Evolutionary conservation across 2,888 invertebrate genomes (phyloP), one percentile per base, ranked within the genome.

Genomic region (Ochropleura leucogaster): DNA sequence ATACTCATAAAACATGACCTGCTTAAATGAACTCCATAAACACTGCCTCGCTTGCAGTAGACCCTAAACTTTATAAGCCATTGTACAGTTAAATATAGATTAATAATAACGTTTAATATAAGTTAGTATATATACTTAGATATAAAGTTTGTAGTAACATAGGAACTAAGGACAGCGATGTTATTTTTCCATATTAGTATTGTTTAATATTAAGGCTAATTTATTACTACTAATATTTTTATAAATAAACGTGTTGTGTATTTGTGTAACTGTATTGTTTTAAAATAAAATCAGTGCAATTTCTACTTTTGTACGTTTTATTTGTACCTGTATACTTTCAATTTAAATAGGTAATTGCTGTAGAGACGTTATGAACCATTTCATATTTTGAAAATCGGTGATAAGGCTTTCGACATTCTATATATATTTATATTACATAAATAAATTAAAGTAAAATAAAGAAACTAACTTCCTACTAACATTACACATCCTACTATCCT

Each of bases 241-340:
- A 94, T 95, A 95, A 93, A 94, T 95, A 94, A 92, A 92, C 82
- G 89, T 93, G 91, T 93, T 93, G 93, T 94, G 93, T 90, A 92
- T 93, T 93, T 93, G 90, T 92, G 92, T 94, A 93, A 85, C 86
- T 86, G 83, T 89, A 86, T 90, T 90, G 88, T 90, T 85, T 87
- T 86, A 84, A 88, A 90, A 90, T 90, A 89, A 90, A 91, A 89
- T 84, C 86, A 84, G 89, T 90, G 88, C 84, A 80, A 85, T 89
- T 87, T 84, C 79, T 71, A 69, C 18, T 59, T 20, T 30, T 8
- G 55, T 77, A 44, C 14, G 46, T 77, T 57, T 77, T 74, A 72
- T 65, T n/a, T 51, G 14, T 51, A 16, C 18, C 12, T n/a, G 0
- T n/a, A 18, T 10, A 4, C n/a, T 44, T 60, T 60, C 12, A 7